Base-by-base conservation (phyloP, 1,140 invertebrate species). In the Listronotus bonariensis region DNA sequence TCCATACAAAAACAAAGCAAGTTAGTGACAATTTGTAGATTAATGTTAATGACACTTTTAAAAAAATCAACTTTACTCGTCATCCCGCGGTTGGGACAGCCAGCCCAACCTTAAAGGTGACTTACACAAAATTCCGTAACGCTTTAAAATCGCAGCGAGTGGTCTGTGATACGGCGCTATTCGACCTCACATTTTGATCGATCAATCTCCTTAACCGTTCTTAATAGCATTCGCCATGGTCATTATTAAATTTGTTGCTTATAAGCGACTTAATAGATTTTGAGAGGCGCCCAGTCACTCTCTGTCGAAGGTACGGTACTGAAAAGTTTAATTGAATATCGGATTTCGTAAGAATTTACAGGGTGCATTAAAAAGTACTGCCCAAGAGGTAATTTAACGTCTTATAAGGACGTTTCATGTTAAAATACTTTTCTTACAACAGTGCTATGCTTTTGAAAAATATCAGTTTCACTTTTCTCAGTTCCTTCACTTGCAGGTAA, bases 191-290 rank as follows among this genome's bases (percentile, higher is more conserved):
- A 56, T 64, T 56, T 58, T 63, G 63, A 65, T 65, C 63, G 63
- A 65, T 65, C 63, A 65, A 65, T 65, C 55, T 58, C 54, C 52
- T 31, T 43, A 55, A 55, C 45, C 45, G 54, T 51, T 52, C 42
- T 55, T 63, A 65, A 65, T 65, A 65, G 55, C 63, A 55, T 65
- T 66, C 64, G 56, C 49, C 56, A 66, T 55, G 57, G 55, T 66
- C 64, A 66, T 66, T 66, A 66, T 66, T 66, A 66, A 66, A 66
- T 66, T 66, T 66, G 64, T 66, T 66, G 48, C 64, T 66, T 60
- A 59, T 52, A 66, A 54, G 57, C 55, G 64, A 55, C 49, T 59
- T 66, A 66, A 66, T 66, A 66, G 64, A 56, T 40, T 66, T 52
- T 56, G 55, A 58, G 64, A 54, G 54, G 62, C 53, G 62, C 62